Conservation (phyloP, 64 coral and sea anemone species). For the Hydrozoanthus tunicans region DNA sequence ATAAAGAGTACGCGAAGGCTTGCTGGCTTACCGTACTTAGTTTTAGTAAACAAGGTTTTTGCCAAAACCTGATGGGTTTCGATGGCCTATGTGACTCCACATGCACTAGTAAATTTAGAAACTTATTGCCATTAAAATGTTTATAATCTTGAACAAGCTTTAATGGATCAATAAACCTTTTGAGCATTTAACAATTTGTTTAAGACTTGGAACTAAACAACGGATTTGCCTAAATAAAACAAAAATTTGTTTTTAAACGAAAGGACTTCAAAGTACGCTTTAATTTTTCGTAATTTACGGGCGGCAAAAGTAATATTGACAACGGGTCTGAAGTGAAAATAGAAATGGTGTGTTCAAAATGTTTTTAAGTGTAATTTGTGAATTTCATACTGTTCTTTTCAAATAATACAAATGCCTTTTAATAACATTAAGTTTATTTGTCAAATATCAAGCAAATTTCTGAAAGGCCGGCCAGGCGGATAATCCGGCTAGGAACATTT, state of each 20-base stretch:
- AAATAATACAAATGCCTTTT: slow-evolving; percentile 34
- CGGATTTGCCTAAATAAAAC: neutral
- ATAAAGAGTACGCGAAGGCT: neutral
- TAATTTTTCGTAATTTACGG: neutral
- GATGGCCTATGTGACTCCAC: neutral
- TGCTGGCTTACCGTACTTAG: neutral
- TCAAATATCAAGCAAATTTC: slow-evolving; percentile 12
- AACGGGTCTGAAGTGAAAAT: neutral
- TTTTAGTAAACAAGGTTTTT: neutral
- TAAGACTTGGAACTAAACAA: neutral
- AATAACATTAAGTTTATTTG: slow-evolving; percentile 39
- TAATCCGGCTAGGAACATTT: neutral
- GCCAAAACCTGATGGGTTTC: neutral
- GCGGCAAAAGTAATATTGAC: neutral
- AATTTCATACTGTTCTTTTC: slow-evolving; percentile 54
- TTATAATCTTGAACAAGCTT: slow-evolving; percentile 7
- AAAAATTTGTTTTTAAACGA: neutral
- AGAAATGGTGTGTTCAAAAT: slow-evolving; percentile 18
- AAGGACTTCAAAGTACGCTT: neutral
- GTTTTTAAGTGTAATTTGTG: slow-evolving; percentile 49
- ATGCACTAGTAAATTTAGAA: neutral
- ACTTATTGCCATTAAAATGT: slow-evolving; percentile 11
- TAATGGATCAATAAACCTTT: slow-evolving; percentile 29
- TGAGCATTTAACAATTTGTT: neutral
- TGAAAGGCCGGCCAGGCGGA: neutral